These are phyloP conservation scores for Apodemia duryi DNA, from an alignment of 2,888 invertebrate genomes.

Conservation along the genomic window DNA sequence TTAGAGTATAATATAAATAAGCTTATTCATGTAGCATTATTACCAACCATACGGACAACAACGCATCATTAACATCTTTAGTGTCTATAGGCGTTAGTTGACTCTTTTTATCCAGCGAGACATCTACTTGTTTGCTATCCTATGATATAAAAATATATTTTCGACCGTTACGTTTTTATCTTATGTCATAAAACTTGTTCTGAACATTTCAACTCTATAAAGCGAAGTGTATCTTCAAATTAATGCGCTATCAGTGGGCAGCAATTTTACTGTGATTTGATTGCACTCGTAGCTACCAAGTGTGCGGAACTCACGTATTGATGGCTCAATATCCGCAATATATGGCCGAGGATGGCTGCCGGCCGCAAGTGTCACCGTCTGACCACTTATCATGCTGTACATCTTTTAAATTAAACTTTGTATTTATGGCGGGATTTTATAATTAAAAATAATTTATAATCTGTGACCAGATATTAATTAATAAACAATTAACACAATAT, in stretches of 20 bases:
- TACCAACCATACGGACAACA: no score
- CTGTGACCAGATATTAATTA: no score
- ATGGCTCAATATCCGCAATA: slow-evolving; percentile 47
- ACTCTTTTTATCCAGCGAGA: no score
- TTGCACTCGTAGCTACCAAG: slow-evolving; percentile 44
- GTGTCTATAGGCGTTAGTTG: no score
- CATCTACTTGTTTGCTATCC: no score
- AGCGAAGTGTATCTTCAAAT: slow-evolving; percentile 35
- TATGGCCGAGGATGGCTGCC: background rate
- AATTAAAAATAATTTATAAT: background rate
- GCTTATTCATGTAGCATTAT: no score
- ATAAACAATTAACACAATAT: no score
- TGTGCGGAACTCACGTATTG: slow-evolving; percentile 35
- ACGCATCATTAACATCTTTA: no score
- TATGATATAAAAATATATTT: no score
- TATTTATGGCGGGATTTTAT: background rate
- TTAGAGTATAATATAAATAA: no score
- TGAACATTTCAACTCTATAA: background rate
- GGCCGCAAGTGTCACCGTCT: slow-evolving; percentile 5
- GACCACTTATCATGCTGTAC: background rate
- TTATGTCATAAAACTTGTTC: no score
- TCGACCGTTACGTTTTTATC: no score
- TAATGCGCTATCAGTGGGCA: slow-evolving; percentile 45
- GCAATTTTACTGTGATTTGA: slow-evolving; percentile 61
- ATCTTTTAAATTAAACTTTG: background rate